A percentile compares a stretch with the other conserved stretches of the same genome.
phyloP scores from a whole-genome alignment of 2,888 invertebrate species.

The Ptychoptera albimana region DNA sequence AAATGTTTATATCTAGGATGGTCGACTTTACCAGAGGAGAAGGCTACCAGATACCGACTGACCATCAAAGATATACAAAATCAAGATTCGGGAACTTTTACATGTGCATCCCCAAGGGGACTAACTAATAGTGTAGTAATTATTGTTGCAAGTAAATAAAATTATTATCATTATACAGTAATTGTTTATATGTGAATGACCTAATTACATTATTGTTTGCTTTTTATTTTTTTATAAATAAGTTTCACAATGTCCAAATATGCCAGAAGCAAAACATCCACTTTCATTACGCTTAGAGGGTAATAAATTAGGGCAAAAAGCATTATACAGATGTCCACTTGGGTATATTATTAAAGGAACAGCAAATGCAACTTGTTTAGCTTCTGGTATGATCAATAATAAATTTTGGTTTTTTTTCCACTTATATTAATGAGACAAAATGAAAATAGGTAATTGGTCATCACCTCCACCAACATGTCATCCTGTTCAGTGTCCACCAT shows the following conservation, averaged over 20 bases:
- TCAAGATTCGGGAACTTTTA: conserved; percentile 72
- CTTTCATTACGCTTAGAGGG: conserved; percentile 61
- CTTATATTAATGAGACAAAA: background rate
- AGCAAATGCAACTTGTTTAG: conserved; percentile 64
- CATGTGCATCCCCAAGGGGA: conserved; percentile 67
- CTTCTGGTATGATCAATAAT: conserved; percentile 37
- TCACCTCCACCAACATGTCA: conserved; percentile 54
- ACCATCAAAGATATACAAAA: conserved; percentile 66
- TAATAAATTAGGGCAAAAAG: conserved; percentile 57
- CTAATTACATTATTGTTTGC: conserved; percentile 9
- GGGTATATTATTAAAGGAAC: conserved; percentile 67
- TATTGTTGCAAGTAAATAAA: conserved; percentile 52
- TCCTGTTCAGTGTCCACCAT: conserved; percentile 59
- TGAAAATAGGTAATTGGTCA: conserved; percentile 66
- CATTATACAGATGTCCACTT: conserved; percentile 46
- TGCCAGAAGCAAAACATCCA: conserved; percentile 42
- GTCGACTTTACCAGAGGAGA: conserved; percentile 37
- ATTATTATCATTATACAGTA: background rate
- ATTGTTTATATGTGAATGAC: background rate
- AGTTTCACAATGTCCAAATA: conserved; percentile 48
- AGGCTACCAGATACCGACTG: conserved; percentile 65
- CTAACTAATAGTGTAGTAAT: conserved; percentile 40
- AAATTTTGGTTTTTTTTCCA: too few relatives aligned
- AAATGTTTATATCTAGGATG: conserved; percentile 20
- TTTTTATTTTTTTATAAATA: too few relatives aligned